Evolutionary conservation across 2,888 invertebrate species (phyloP), one percentile per base, ranked within the genome.

Genomic region (Strigamia crassipes): DNA sequence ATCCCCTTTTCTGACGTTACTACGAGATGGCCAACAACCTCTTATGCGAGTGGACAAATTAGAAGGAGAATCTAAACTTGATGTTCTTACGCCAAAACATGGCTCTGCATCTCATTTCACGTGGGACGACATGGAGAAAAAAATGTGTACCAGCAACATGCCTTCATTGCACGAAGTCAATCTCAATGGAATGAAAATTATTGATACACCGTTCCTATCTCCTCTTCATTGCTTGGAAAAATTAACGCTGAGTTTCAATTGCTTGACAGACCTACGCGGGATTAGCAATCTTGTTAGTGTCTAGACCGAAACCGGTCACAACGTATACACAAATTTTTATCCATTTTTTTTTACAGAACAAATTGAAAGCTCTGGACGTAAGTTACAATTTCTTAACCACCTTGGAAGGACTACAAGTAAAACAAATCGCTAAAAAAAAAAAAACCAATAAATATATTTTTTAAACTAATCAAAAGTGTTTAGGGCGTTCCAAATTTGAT

Each of bases 351-450:
- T 34, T 66, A 21, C 31, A 81, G 81, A 41, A 21, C 15, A 78
- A 46, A 23, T 18, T 81, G 18, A 77, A 81, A 81, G n/a, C 10
- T 15, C 41, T 81, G 15, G 81, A 81, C 41, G 81, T 78, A 12
- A 81, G 81, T 46, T 77, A 77, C 23, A 81, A 81, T 31, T 27
- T 23, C 23, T 42, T 81, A 46, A 18, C 41, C 6, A 41, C 42
- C 27, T 77, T 81, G 34, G 78, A 78, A 56, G 81, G 81, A 12
- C 31, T 81, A 5, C 77, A 73, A 41, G 81, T 81, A 81, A 61
- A 18, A 78, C n/a, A n/a, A 18, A 78, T 34, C n/a, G n/a, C 9
- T 9, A 23, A 31, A 21, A 1, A 77, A 77, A 77, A 77, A 42
- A 3, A n/a, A n/a, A n/a, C n/a, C n/a, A 12, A 9, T 42, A 12